These are phyloP conservation scores for Eudemis profundana DNA, from an alignment of 2,888 invertebrate species.

Conservation along the genomic window DNA sequence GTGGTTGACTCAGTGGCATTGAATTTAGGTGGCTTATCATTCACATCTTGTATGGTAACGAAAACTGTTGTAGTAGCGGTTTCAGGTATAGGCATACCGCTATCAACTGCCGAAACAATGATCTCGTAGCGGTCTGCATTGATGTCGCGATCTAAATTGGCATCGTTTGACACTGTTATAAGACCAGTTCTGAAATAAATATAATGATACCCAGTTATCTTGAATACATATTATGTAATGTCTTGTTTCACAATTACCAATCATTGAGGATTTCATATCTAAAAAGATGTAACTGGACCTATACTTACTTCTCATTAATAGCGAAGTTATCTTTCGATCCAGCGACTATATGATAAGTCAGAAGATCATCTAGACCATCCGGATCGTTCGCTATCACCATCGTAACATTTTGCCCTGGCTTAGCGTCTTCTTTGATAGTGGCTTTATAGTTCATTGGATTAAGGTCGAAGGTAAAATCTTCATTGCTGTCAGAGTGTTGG, in stretches of 20 bases:
- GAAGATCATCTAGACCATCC: conserved; percentile 89
- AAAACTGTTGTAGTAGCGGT: conserved; percentile 91
- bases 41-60: conserved; percentile 90
- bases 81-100: conserved; percentile 90
- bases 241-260: neutral
- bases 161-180: conserved; percentile 89
- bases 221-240: neutral
- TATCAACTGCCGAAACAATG: conserved; percentile 90
- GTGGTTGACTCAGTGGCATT: conserved; percentile 87
- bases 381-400: conserved; percentile 91
- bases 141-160: conserved; percentile 88
- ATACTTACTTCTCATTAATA: conserved; percentile 89
- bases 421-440: conserved; percentile 89
- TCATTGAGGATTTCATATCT: too few species aligned
- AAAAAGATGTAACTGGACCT: too few species aligned
- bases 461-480: conserved; percentile 81
- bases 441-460: conserved; percentile 90
- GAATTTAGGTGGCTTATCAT: conserved; percentile 93
- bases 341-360: conserved; percentile 89
- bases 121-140: conserved; percentile 89
- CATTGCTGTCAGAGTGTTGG: conserved; percentile 66
- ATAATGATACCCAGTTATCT: neutral
- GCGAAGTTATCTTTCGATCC: conserved; percentile 92
- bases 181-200: conserved; percentile 85
- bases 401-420: conserved; percentile 88